These are phyloP conservation scores for Corythaixoides concolor DNA, from an alignment of 2,113 vertebrate species.

Conservation along the genomic window DNA sequence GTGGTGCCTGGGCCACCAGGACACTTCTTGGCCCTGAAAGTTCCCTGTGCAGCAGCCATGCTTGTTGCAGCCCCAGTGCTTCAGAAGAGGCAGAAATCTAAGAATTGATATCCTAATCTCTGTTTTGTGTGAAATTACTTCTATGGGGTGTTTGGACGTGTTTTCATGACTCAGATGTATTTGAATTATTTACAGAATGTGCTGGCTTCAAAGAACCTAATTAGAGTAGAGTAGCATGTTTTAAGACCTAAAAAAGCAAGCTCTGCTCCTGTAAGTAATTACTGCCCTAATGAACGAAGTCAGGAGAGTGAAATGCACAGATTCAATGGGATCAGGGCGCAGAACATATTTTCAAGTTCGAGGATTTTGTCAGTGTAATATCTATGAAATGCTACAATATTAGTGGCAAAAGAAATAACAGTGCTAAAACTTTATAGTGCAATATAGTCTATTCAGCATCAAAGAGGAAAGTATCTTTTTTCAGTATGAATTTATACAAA, in stretches of 20 bases:
- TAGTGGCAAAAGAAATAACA: neutral
- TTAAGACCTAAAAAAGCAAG: slow-evolving; percentile 20
- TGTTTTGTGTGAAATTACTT: neutral
- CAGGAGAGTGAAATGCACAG: neutral
- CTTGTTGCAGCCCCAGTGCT: neutral
- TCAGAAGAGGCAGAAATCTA: neutral
- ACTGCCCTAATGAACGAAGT: slow-evolving; percentile 31
- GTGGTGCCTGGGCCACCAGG: neutral
- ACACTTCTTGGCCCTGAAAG: neutral
- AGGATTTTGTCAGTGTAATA: neutral
- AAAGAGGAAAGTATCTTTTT: neutral
- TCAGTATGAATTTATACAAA: neutral
- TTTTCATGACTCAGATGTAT: neutral
- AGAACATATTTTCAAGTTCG: neutral
- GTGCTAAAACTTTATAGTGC: neutral
- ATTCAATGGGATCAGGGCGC: neutral
- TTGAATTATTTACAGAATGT: slow-evolving; percentile 52
- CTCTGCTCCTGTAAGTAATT: slow-evolving; percentile 29
- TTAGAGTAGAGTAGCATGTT: neutral
- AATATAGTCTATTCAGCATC: neutral
- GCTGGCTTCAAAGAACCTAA: slow-evolving; percentile 39
- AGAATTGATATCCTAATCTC: neutral
- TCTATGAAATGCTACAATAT: neutral
- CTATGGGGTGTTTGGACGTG: neutral
- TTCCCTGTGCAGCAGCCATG: neutral